Evolutionary conservation across 2,113 vertebrate species (phyloP).

Genomic region (Poeciliopsis turrubarensis): DNA sequence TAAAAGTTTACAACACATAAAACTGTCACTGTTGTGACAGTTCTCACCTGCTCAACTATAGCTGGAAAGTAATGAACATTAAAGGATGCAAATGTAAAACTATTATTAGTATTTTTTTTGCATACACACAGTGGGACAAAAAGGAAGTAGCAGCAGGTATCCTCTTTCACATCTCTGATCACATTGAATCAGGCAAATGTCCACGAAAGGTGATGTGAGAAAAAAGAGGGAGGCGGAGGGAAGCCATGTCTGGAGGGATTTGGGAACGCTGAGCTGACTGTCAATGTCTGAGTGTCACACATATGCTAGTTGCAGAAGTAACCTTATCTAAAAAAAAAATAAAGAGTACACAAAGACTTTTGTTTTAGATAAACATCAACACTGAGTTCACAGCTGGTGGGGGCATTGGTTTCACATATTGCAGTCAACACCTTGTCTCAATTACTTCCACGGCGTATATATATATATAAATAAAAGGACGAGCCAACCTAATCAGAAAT

Average conservation of each 20-base stretch:
- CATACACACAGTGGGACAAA: slow-evolving; percentile 66
- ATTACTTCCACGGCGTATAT: slow-evolving; percentile 42
- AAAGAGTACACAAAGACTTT: slow-evolving; percentile 18
- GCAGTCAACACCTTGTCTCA: slow-evolving; percentile 58
- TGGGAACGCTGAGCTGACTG: slow-evolving; percentile 57
- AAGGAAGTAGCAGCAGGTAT: slow-evolving; percentile 83
- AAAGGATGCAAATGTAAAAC: no score
- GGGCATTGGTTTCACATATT: slow-evolving; percentile 46
- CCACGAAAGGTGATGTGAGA: slow-evolving; percentile 90
- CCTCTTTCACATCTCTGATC: slow-evolving; percentile 98
- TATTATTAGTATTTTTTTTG: slow-evolving; percentile 77
- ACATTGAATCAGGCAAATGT: slow-evolving; percentile 98
- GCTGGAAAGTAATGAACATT: no score
- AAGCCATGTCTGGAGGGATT: slow-evolving; percentile 42
- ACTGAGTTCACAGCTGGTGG: slow-evolving; percentile 51
- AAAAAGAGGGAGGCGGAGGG: slow-evolving; percentile 78
- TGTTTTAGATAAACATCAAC: slow-evolving; percentile 41
- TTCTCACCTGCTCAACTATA: no score
- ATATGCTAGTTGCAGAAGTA: slow-evolving; percentile 24
- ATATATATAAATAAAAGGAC: slow-evolving; percentile 69
- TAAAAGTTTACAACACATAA: no score
- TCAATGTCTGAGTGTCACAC: slow-evolving; percentile 43
- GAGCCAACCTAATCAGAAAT: slow-evolving; percentile 70
- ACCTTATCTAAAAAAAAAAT: not conserved
- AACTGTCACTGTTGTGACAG: no score